Percentiles rank a stretch among this genome's conserved stretches.
Conservation (phyloP, 2,113 vertebrate species). For the Sebastes fasciatus region DNA sequence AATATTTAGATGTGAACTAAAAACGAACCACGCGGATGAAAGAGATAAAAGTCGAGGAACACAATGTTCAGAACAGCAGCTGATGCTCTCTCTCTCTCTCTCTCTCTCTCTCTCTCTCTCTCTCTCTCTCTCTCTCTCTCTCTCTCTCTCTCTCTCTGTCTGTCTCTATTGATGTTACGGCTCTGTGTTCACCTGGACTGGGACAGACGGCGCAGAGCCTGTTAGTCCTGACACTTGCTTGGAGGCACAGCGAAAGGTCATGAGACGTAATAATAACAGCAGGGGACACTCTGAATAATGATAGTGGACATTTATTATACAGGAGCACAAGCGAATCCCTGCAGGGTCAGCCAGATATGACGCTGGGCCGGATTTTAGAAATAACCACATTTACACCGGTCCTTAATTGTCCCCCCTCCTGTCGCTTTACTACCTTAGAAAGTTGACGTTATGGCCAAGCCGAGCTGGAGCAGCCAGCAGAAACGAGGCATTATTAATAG, state of each 20-base stretch:
- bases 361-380: constrained; percentile 37
- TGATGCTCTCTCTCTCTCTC: constrained; percentile 27
- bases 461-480: constrained; percentile 26
- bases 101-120: too few relatives aligned
- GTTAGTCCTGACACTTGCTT: constrained; percentile 58
- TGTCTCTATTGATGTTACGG: constrained; percentile 8
- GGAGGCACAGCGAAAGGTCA: constrained; percentile 69
- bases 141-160: constrained; percentile 7
- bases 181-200: constrained; percentile 46
- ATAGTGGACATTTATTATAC: constrained; percentile 68
- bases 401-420: constrained; percentile 42
- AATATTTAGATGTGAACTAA: neutral
- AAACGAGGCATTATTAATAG: constrained; percentile 60
- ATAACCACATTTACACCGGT: constrained; percentile 58
- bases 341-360: constrained; percentile 47
- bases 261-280: constrained; percentile 52
- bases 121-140: constrained; percentile 1
- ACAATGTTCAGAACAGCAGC: constrained; percentile 43
- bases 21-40: neutral
- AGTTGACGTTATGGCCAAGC: constrained; percentile 27
- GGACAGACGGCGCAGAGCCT: constrained; percentile 36
- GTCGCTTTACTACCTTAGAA: constrained; percentile 23
- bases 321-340: constrained; percentile 55
- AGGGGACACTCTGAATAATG: constrained; percentile 64
- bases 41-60: constrained; percentile 33